Evolutionary conservation across 2,888 invertebrate species (phyloP).

Genomic region (Helicoverpa assulta): DNA sequence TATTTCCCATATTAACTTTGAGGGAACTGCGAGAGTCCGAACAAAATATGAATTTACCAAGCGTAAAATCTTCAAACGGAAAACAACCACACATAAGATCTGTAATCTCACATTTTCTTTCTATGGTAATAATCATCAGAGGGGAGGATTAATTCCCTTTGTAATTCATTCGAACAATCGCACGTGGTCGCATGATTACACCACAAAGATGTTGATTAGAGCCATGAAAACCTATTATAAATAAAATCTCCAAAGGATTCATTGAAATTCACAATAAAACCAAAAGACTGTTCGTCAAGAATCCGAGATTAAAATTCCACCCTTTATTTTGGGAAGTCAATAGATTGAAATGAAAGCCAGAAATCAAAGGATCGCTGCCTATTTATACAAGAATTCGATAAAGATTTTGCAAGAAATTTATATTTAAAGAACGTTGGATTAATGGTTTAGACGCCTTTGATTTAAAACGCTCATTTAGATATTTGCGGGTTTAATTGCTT

Average conservation of each 20-base stretch:
- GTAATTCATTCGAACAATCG: conserved; percentile 36
- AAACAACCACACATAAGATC: conserved; percentile 27
- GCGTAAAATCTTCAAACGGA: conserved; percentile 27
- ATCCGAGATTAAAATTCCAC: conserved; percentile 80
- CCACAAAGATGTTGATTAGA: conserved; percentile 42
- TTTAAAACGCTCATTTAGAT: conserved; percentile 24
- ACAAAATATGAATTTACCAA: conserved; percentile 14
- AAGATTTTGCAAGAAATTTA: conserved; percentile 55
- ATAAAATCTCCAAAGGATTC: conserved; percentile 46
- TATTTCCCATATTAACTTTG: background rate
- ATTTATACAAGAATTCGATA: conserved; percentile 71
- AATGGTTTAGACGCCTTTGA: conserved; percentile 32
- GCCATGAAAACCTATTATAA: conserved; percentile 54
- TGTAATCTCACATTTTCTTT: conserved; percentile 32
- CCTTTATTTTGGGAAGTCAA: conserved; percentile 79
- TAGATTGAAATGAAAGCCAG: conserved; percentile 78
- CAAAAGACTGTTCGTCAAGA: conserved; percentile 67
- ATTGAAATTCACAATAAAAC: conserved; percentile 61
- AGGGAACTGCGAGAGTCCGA: background rate
- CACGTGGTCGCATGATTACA: conserved; percentile 42
- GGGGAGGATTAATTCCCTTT: conserved; percentile 49
- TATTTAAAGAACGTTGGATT: conserved; percentile 43
- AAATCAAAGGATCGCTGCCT: conserved; percentile 73
- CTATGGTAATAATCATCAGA: conserved; percentile 22
- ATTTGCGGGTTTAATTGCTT: conserved; percentile 14